Conservation (phyloP, 2,113 vertebrate species). For the Campylorhamphus procurvoides region DNA sequence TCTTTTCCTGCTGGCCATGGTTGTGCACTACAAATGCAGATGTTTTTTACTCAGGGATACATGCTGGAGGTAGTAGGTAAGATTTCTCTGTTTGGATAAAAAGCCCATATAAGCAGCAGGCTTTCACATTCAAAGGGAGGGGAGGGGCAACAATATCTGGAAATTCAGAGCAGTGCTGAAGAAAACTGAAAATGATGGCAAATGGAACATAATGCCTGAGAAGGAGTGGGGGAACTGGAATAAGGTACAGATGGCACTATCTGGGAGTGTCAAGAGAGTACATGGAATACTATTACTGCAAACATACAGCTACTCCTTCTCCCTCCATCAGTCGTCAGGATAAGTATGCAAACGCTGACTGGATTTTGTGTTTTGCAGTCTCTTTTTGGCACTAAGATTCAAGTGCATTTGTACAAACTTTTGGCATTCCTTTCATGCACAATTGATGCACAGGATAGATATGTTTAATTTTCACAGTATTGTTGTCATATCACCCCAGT, state of each 20-base stretch:
- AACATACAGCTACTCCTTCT: not conserved
- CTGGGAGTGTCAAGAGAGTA: not conserved
- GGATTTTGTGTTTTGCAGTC: not conserved
- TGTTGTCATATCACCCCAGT: not conserved
- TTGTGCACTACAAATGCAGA: not conserved
- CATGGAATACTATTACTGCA: not conserved
- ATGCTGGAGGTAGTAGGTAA: not conserved
- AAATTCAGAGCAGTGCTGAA: not conserved
- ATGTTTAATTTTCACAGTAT: not conserved
- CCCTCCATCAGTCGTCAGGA: not conserved
- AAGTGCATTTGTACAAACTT: not conserved
- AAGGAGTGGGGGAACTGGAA: not conserved
- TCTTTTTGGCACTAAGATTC: not conserved
- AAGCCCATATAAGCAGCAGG: not conserved
- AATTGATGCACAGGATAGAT: not conserved
- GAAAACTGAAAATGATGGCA: not conserved
- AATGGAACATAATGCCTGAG: not conserved
- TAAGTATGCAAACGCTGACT: not conserved
- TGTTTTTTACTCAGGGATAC: not conserved
- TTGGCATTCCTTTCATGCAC: fast-evolving
- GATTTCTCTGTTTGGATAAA: not conserved
- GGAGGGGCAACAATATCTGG: not conserved
- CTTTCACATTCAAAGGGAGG: not conserved
- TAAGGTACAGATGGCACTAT: not conserved
- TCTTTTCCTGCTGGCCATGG: not conserved